Base-by-base conservation (phyloP, 2,888 invertebrate genomes). In the Ceratothoa steindachneri region DNA sequence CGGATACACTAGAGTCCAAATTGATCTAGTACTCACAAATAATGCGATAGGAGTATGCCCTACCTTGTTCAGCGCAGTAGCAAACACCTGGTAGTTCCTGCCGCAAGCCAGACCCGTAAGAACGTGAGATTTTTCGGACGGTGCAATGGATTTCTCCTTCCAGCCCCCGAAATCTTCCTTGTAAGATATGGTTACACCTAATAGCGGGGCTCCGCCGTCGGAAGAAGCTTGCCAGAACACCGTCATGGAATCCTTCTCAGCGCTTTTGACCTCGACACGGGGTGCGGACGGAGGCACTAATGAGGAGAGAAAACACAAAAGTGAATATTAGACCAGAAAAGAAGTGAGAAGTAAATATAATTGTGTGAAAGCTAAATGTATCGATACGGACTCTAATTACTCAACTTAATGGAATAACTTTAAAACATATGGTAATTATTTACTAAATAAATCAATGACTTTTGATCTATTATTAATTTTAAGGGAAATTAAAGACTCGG, bases 111-210 rank as follows among this genome's bases (percentile, higher is more conserved):
- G 85, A 84, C 92, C 92, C 64, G 91, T 89, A 31, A 94, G 84
- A 77, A 92, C 88, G 83, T 93, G 91, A 70, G 91, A 90, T 73
- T 90, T 91, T 7, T 90, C 90, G 76, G 92, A 90, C 5, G 93
- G 90, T 80, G 92, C 91, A 71, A 94, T 91, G 84, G 93, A 93
- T 75, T 93, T 85, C 84, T 94, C 94, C 84, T 94, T 93, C 94
- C 93, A 94, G 82, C 93, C 94, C 0, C 94, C 94, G 82, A 91
- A 92, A 82, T 93, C 93, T n/a, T 93, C 87, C 83, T 93, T 93
- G 85, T 93, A 94, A 86, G 74, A 74, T 0, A 77, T 41, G 1
- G 74, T 77, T 15, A 77, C 69, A 1, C 74, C 72, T 27, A 74
- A 67, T 2, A 77, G 60, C 2, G 74, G 67, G 0, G 77, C 77